These are phyloP conservation scores for Drosophila dives DNA, from an alignment of 2,888 invertebrate species.

Conservation along the genomic window DNA sequence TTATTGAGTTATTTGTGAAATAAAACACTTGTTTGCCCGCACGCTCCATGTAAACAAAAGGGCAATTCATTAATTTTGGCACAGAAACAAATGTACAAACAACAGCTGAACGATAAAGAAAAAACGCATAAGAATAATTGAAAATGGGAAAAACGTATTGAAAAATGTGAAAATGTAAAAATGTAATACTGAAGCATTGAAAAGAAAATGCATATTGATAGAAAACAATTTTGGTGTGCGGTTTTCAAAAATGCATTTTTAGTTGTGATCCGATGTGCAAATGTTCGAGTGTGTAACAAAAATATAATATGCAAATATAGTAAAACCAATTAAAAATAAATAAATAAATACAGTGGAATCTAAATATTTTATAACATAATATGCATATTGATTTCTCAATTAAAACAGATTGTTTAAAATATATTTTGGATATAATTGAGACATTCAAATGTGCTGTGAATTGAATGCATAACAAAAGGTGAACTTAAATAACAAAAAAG, in stretches of 20 bases:
- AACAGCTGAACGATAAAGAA: slow-evolving; percentile 28
- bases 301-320: not conserved
- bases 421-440: not conserved
- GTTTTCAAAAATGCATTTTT: not conserved
- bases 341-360: not conserved
- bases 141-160: slow-evolving; percentile 5
- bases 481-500: not conserved
- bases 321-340: not conserved
- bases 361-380: not conserved
- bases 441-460: not conserved
- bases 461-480: not conserved
- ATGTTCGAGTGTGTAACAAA: not conserved
- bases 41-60: slow-evolving; percentile 40
- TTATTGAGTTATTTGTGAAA: slow-evolving; percentile 16
- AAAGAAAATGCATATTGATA: not conserved
- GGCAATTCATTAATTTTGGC: slow-evolving; percentile 17
- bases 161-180: slow-evolving; percentile 10
- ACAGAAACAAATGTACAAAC: slow-evolving; percentile 38
- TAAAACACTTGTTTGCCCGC: slow-evolving; percentile 22
- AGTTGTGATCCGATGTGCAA: slow-evolving; percentile 8
- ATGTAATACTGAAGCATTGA: not conserved
- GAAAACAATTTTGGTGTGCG: not conserved
- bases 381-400: not conserved
- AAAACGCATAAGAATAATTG: slow-evolving; percentile 13
- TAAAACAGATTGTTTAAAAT: not conserved